phyloP scores from a whole-genome alignment of 2,797 vertebrate species.

The Rhyacichthys aspro region DNA sequence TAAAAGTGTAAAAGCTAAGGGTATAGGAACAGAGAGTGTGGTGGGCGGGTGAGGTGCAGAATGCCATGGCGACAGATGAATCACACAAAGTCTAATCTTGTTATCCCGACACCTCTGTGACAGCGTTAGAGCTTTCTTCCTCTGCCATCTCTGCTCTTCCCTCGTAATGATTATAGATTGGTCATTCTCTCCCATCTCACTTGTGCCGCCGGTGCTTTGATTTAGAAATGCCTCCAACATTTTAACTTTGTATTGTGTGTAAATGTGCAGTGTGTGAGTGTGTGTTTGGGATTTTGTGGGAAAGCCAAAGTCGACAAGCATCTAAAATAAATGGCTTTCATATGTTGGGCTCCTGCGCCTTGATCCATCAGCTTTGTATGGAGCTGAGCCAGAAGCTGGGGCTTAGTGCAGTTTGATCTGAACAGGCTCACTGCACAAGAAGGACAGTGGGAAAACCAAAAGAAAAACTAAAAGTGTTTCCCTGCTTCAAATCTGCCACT shows the following conservation, averaged over 20 bases:
- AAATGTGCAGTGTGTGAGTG: conserved; percentile 6
- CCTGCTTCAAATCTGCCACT: conserved; percentile 16
- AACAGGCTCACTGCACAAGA: conserved; percentile 45
- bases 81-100: conserved; percentile 78
- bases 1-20: conserved; percentile 14
- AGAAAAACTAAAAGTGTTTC: conserved; percentile 20
- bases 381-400: conserved; percentile 51
- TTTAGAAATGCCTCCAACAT: conserved; percentile 57
- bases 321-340: conserved; percentile 77
- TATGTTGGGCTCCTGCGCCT: conserved; percentile 59
- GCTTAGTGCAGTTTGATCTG: conserved; percentile 53
- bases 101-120: conserved; percentile 77
- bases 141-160: conserved; percentile 60
- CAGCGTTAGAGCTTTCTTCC: conserved; percentile 64
- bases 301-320: conserved; percentile 47
- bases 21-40: conserved; percentile 37
- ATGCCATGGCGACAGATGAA: conserved; percentile 71
- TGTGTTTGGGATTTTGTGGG: conserved; percentile 11
- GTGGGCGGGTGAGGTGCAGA: conserved; percentile 49
- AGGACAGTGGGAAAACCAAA: conserved; percentile 7
- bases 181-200: conserved; percentile 55
- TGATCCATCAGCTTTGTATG: conserved; percentile 70
- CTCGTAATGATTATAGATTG: conserved; percentile 81
- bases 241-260: conserved; percentile 39
- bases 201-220: conserved; percentile 56